Percentiles rank a stretch among this genome's conserved stretches.
These are phyloP conservation scores for Hylaeus anthracinus DNA, from an alignment of 1,140 invertebrate genomes.

Conservation along the genomic window DNA sequence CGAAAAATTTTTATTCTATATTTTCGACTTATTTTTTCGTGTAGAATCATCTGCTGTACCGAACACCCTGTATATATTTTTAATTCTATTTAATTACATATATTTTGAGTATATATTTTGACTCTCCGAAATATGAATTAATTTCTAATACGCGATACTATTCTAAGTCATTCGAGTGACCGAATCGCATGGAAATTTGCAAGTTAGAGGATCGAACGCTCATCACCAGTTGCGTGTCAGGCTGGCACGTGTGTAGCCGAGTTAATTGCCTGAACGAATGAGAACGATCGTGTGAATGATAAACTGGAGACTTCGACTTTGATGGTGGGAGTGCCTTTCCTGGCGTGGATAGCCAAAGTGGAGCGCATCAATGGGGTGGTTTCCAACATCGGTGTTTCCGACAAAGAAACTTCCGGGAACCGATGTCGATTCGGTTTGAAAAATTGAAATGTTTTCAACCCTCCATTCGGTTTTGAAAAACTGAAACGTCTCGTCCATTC, in stretches of 20 bases:
- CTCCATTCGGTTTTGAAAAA: too few species aligned
- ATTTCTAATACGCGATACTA: neutral
- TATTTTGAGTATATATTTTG: too few species aligned
- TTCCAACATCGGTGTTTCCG: neutral
- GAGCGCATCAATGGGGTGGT: neutral
- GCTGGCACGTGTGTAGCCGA: conserved; percentile 29
- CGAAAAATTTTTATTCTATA: too few species aligned
- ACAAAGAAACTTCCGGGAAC: neutral
- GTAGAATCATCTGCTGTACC: too few species aligned
- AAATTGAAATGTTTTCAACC: too few species aligned
- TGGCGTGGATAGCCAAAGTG: neutral
- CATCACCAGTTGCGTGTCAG: conserved; percentile 22
- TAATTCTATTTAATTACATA: too few species aligned
- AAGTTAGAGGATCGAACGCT: neutral
- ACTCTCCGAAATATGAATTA: neutral
- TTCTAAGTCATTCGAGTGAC: neutral
- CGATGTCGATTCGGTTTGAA: neutral
- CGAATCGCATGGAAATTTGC: conserved; percentile 9
- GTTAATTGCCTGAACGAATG: conserved; percentile 46
- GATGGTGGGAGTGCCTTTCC: conserved; percentile 8
- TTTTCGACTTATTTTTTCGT: too few species aligned
- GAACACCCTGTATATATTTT: too few species aligned
- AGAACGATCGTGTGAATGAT: conserved; percentile 43
- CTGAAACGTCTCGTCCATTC: too few species aligned
- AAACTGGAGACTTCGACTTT: conserved; percentile 28